A percentile compares a stretch with the other conserved stretches of the same genome.
phyloP scores from a whole-genome alignment of 2,797 vertebrate genomes.

The Pterois miles region DNA sequence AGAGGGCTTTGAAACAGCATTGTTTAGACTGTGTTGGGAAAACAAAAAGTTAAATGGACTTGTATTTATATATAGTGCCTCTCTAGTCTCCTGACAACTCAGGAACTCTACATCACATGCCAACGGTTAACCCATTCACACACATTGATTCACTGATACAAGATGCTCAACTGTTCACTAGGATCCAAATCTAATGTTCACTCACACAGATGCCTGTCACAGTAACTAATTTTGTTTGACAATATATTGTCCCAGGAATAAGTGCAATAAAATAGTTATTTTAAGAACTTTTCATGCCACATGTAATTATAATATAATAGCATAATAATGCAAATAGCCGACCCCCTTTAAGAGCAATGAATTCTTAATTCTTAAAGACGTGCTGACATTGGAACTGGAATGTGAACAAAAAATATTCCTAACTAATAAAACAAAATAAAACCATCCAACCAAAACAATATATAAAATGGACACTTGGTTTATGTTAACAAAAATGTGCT shows the following conservation, averaged over 20 bases:
- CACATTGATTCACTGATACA: not conserved
- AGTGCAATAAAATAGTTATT: not conserved
- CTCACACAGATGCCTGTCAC: not conserved
- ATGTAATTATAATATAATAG: not conserved
- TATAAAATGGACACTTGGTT: no score
- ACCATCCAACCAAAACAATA: no score
- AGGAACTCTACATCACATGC: no score
- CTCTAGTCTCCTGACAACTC: no score
- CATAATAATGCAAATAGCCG: not conserved
- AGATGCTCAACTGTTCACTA: not conserved
- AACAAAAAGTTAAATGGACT: not conserved
- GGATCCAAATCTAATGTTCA: not conserved
- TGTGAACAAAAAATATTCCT: not conserved
- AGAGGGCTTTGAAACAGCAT: not conserved
- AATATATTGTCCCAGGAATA: not conserved
- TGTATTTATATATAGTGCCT: not conserved
- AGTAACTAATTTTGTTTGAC: no score
- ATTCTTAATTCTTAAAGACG: not conserved
- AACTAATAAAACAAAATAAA: not conserved
- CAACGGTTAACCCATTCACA: no score
- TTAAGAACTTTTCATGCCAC: not conserved
- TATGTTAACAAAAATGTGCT: no score
- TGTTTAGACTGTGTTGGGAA: not conserved
- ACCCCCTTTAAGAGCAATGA: not conserved
- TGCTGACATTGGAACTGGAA: not conserved